A percentile compares a stretch with the other conserved stretches of the same genome.
Conservation (phyloP, 2,888 invertebrate species). For the Torymus texanus region DNA sequence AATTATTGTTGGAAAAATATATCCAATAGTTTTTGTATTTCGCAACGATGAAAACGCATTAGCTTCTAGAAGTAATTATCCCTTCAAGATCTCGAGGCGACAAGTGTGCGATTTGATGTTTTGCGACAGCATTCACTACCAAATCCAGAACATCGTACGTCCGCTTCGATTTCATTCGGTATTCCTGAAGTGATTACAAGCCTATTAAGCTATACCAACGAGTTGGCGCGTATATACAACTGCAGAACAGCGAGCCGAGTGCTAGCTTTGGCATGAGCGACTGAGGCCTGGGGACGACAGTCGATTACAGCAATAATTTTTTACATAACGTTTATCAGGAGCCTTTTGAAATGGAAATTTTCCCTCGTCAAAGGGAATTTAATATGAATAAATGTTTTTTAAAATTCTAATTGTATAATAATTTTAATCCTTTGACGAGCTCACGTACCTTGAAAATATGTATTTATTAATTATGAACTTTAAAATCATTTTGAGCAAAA, state of each 20-base stretch:
- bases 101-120: not conserved
- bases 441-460: too few species aligned
- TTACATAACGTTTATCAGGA: not conserved
- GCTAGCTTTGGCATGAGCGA: constrained; percentile 7
- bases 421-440: too few species aligned
- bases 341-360: not conserved
- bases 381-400: too few species aligned
- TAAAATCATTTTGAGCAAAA: too few species aligned
- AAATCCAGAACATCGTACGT: constrained; percentile 31
- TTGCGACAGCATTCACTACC: constrained; percentile 19
- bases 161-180: constrained; percentile 30
- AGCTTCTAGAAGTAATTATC: constrained; percentile 20
- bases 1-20: not conserved
- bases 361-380: too few species aligned
- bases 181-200: constrained; percentile 39
- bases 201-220: constrained; percentile 20
- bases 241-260: not conserved
- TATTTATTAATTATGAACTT: too few species aligned
- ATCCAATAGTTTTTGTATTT: not conserved
- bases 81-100: constrained; percentile 3
- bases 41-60: not conserved
- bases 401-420: too few species aligned
- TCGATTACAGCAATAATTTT: constrained; percentile 11
- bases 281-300: constrained; percentile 12
- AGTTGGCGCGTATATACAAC: not conserved